Evolutionary conservation across 2,888 invertebrate genomes (phyloP), one percentile per base, ranked within the genome.

Genomic region (Sthenelais limicola): DNA sequence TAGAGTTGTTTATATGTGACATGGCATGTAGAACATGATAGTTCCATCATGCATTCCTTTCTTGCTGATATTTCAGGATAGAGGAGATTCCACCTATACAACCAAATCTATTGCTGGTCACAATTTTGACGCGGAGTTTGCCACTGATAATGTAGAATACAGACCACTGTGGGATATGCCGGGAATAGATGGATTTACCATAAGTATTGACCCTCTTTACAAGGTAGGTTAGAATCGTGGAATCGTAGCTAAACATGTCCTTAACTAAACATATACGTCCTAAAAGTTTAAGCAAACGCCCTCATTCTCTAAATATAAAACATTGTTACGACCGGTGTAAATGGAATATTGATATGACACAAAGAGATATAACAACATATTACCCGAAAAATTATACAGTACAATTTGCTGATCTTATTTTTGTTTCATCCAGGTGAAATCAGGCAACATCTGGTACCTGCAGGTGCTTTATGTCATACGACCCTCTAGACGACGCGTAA

Each of bases 181-280:
- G 28, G 87, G 88, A 21, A 84, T 87, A 30, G 88, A 88, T 79
- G 88, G 88, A n/a, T 88, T 88, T 77, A 78, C 82, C 1, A 79
- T 88, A 74, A 84, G 82, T 75, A 84, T 87, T 1, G 87, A 88
- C 72, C 87, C 88, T 21, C 79, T 88, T 15, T 88, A 85, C 71
- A 83, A 86, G 82, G 87, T 85, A 77, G 49, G 68, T 28, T n/a
- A 4, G 4, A 32, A 56, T 9, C 7, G 12, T 28, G 18, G n/a
- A 56, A n/a, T n/a, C 5, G 4, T 54, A 54, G 4, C 28, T 7
- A 54, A 54, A 26, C 28, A 9, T 26, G n/a, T 26, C 21, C 18
- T 12, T 15, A 7, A 5, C 9, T 30, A 54, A 26, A 9, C 9
- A 5, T 15, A 49, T 7, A 21, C 21, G 24, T 18, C 5, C 49